Conservation (phyloP, 2,888 invertebrate genomes). For the Trichopria drosophilae region DNA sequence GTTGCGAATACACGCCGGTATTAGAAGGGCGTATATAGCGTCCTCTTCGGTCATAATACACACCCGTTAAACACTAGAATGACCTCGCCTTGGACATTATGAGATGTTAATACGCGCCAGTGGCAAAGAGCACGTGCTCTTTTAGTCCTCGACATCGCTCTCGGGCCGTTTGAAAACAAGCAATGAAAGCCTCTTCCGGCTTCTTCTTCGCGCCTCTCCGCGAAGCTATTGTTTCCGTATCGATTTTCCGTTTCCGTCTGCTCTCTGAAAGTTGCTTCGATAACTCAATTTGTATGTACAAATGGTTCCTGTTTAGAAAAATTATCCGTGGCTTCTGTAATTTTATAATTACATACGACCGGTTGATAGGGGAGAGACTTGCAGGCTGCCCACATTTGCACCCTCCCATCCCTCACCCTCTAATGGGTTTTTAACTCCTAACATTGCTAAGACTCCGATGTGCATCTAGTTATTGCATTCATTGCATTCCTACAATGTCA, state of each 20-base stretch:
- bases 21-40: constrained; percentile 15
- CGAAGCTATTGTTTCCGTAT: constrained; percentile 16
- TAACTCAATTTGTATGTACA: too few relatives aligned
- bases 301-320: too few relatives aligned
- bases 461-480: too few relatives aligned
- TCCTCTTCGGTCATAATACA: constrained; percentile 47
- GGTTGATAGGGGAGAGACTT: neutral
- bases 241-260: too few relatives aligned
- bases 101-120: constrained; percentile 49
- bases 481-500: too few relatives aligned
- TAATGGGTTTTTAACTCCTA: constrained; percentile 1
- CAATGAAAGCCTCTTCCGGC: constrained; percentile 14
- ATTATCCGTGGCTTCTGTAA: too few relatives aligned
- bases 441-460: too few relatives aligned
- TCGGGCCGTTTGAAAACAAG: neutral
- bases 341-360: too few relatives aligned
- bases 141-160: constrained; percentile 11
- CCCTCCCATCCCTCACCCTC: constrained; percentile 3
- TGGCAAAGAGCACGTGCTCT: constrained; percentile 35
- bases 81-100: constrained; percentile 47
- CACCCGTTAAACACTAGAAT: constrained; percentile 51
- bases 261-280: too few relatives aligned
- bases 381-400: neutral
- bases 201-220: constrained; percentile 20
- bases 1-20: constrained; percentile 27